Evolutionary conservation across 2,888 invertebrate genomes (phyloP).

Genomic region (Tortrix viridana): DNA sequence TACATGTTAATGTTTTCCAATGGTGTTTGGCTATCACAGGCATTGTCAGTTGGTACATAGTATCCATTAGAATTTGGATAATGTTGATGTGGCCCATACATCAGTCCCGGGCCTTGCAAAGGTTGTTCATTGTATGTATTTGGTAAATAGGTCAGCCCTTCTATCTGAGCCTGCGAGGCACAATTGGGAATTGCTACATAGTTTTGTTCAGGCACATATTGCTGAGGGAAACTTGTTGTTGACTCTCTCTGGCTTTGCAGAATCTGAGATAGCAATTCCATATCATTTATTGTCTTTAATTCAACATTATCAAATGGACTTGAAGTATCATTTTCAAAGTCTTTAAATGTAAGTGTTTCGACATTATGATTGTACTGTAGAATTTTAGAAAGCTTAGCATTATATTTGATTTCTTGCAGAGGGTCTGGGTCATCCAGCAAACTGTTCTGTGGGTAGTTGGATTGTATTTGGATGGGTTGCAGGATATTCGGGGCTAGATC

Average conservation of each 20-base stretch:
- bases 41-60: slow-evolving; percentile 59
- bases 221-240: slow-evolving; percentile 56
- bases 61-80: slow-evolving; percentile 69
- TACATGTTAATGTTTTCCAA: slow-evolving; percentile 66
- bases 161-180: slow-evolving; percentile 68
- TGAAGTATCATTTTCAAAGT: slow-evolving; percentile 96
- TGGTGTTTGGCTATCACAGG: slow-evolving; percentile 55
- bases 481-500: slow-evolving; percentile 70
- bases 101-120: slow-evolving; percentile 60
- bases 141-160: slow-evolving; percentile 68
- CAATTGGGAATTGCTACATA: slow-evolving; percentile 61
- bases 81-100: slow-evolving; percentile 68
- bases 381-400: slow-evolving; percentile 62
- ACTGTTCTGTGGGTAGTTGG: slow-evolving; percentile 63
- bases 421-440: slow-evolving; percentile 79
- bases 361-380: slow-evolving; percentile 67
- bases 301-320: slow-evolving; percentile 97
- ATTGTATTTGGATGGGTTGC: slow-evolving; percentile 74
- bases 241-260: slow-evolving; percentile 76
- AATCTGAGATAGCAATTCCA: slow-evolving; percentile 94
- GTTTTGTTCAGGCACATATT: slow-evolving; percentile 55
- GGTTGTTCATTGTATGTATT: slow-evolving; percentile 69
- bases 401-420: slow-evolving; percentile 66
- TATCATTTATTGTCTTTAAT: slow-evolving; percentile 95
- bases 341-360: slow-evolving; percentile 85